A percentile compares a stretch with the other conserved stretches of the same genome.
Evolutionary conservation across 2,888 invertebrate genomes (phyloP).

Genomic region (Hesperia comma): DNA sequence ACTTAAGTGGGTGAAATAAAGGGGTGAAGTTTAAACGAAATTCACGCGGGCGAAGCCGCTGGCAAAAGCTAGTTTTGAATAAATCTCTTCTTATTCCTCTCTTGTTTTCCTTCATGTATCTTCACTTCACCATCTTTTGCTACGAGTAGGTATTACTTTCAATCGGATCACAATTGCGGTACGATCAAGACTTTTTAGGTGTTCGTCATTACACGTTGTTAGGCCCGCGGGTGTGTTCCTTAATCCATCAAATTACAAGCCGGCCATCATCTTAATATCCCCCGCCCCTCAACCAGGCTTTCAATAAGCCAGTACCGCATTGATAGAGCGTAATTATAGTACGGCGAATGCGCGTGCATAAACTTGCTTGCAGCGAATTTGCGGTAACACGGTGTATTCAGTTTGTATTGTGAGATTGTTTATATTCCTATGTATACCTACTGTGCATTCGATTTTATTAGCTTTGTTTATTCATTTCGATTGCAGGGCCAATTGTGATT

Average conservation of each 20-base stretch:
- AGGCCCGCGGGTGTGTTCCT: conserved; percentile 75
- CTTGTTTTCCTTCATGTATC: neutral
- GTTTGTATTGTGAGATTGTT: conserved; percentile 70
- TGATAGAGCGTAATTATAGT: conserved; percentile 81
- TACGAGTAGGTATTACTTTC: conserved; percentile 18
- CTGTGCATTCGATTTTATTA: conserved; percentile 21
- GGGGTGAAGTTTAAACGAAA: no score
- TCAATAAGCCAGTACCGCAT: conserved; percentile 81
- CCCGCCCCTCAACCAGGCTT: conserved; percentile 76
- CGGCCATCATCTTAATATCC: conserved; percentile 79
- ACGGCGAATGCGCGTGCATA: conserved; percentile 56
- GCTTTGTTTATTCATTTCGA: conserved; percentile 25
- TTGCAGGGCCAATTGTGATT: conserved; percentile 18
- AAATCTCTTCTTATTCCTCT: no score
- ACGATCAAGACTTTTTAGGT: conserved; percentile 65
- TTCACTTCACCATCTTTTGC: neutral
- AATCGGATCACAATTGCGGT: conserved; percentile 26
- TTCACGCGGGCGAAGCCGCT: no score
- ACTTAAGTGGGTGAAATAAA: no score
- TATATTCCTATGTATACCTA: conserved; percentile 47
- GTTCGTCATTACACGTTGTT: conserved; percentile 71
- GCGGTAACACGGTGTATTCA: conserved; percentile 60
- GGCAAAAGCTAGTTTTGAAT: no score
- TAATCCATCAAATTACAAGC: conserved; percentile 82
- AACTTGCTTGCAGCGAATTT: conserved; percentile 69